Conservation (phyloP, 2,113 vertebrate species). For the Notechis scutatus region DNA sequence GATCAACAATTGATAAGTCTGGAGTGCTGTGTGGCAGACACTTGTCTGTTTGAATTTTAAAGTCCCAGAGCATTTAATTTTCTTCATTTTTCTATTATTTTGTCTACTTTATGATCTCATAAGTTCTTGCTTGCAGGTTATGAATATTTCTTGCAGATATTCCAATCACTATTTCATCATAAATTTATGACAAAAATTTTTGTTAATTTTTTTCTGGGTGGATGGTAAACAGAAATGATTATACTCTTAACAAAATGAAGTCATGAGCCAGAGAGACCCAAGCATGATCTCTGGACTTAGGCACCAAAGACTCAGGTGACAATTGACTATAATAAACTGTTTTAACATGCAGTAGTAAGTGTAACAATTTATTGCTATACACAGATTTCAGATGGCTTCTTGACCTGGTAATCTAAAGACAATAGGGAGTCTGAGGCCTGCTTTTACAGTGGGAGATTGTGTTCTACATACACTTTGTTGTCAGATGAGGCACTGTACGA, state of each 20-base stretch:
- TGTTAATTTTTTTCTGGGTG: background rate
- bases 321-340: background rate
- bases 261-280: background rate
- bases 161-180: background rate
- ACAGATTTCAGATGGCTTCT: background rate
- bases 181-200: background rate
- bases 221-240: background rate
- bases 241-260: background rate
- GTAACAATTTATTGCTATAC: background rate
- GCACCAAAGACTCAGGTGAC: background rate
- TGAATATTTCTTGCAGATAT: background rate
- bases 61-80: background rate
- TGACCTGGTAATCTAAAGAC: background rate
- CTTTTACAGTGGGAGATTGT: background rate
- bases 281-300: background rate
- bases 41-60: background rate
- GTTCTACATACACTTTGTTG: background rate
- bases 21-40: background rate
- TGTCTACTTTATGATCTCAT: background rate
- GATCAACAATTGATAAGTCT: background rate
- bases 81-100: background rate
- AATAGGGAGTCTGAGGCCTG: background rate
- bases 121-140: background rate
- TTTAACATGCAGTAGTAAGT: background rate
- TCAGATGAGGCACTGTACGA: background rate